These are phyloP conservation scores for Echeneis naucrates DNA, from an alignment of 2,797 vertebrate genomes.

Conservation along the genomic window DNA sequence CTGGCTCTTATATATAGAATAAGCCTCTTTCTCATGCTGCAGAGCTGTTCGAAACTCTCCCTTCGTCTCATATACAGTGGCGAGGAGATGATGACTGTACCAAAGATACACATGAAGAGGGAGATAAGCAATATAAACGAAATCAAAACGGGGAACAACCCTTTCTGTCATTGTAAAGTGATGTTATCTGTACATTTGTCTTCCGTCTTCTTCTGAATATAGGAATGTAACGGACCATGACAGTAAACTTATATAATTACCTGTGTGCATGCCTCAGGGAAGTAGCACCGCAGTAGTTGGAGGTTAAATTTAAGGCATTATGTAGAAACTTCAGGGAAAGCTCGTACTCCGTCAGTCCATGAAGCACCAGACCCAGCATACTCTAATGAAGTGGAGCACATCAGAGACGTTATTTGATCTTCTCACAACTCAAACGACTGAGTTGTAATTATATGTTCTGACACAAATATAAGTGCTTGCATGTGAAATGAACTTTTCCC, in stretches of 20 bases:
- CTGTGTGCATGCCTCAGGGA: conserved; percentile 92
- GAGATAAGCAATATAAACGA: not conserved
- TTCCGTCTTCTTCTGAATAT: not conserved
- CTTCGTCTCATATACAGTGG: conserved; percentile 92
- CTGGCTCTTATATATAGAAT: conserved; percentile 92
- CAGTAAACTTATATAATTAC: conserved; percentile 73
- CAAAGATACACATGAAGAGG: conserved; percentile 21
- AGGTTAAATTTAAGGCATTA: conserved; percentile 87
- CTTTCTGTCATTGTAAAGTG: not conserved
- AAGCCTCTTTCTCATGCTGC: conserved; percentile 93
- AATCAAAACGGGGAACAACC: not conserved
- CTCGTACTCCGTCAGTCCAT: conserved; percentile 92
- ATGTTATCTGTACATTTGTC: not conserved
- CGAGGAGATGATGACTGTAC: conserved; percentile 91
- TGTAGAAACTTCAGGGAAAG: conserved; percentile 93
- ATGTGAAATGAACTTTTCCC: not conserved
- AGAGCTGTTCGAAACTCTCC: conserved; percentile 93
- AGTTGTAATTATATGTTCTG: not conserved
- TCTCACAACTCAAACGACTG: not conserved
- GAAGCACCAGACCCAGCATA: conserved; percentile 93
- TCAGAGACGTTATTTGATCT: conserved; percentile 31
- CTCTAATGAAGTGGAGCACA: conserved; percentile 81
- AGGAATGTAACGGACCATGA: not conserved
- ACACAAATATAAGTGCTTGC: not conserved
- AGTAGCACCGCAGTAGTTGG: conserved; percentile 89